Conservation (phyloP, 37 sponge, comb jelly and placozoan genomes). For the Beroe ovata region DNA sequence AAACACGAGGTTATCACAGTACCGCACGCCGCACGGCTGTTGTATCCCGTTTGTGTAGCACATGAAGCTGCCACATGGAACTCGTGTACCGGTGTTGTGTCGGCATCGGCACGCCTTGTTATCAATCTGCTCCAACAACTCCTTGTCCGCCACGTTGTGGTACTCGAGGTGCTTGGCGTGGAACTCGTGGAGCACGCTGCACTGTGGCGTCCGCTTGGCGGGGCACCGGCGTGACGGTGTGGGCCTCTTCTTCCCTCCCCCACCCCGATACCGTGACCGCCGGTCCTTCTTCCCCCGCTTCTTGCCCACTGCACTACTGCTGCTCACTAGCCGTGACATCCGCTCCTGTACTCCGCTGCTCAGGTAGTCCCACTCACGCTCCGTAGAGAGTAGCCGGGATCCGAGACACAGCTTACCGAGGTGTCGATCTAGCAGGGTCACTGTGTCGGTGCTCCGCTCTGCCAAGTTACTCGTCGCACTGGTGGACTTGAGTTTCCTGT, state of each 20-base stretch:
- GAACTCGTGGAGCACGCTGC: slow-evolving; percentile 29
- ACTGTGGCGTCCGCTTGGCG: slow-evolving; percentile 19
- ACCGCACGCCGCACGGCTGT: slow-evolving; percentile 61
- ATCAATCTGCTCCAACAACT: background rate
- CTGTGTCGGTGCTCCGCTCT: background rate
- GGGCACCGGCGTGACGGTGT: background rate
- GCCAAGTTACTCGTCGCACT: background rate
- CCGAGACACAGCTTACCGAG: slow-evolving; percentile 47
- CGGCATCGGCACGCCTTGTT: slow-evolving; percentile 38
- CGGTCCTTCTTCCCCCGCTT: background rate
- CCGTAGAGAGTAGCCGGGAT: slow-evolving; percentile 14
- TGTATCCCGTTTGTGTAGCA: slow-evolving; percentile 51
- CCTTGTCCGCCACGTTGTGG: background rate
- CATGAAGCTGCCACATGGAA: slow-evolving; percentile 37
- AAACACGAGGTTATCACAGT: slow-evolving; percentile 61
- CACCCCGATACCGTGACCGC: background rate
- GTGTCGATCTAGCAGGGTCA: slow-evolving; percentile 8
- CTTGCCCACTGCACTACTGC: background rate
- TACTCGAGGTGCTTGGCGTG: slow-evolving; percentile 25
- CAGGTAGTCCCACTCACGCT: slow-evolving; percentile 13
- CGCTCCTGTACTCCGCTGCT: slow-evolving; percentile 11
- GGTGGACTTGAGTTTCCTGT: background rate
- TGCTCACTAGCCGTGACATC: background rate
- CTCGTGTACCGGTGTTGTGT: slow-evolving; percentile 35
- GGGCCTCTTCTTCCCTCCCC: background rate